These are phyloP conservation scores for human DNA, from an alignment of 2,113 vertebrate genomes.

Conservation along the genomic window GRCh38 chr6:77135001-77135500, in stretches of 20 bases:
- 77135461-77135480: background rate
- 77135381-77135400: background rate
- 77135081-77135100: background rate
- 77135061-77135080: background rate
- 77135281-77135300: background rate
- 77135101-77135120: background rate
- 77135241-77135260: background rate
- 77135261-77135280: background rate
- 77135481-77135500: background rate
- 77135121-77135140: background rate
- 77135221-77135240: background rate
- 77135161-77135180: background rate
- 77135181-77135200: background rate
- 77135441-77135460: background rate
- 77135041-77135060: background rate
- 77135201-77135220: background rate
- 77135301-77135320: background rate
- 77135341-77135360: background rate
- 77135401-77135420: background rate
- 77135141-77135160: background rate
- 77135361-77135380: background rate
- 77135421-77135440: background rate
- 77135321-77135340: background rate
- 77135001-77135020: background rate
- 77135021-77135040: background rate